phyloP scores from a whole-genome alignment of 2,113 vertebrate genomes.

The Paralichthys olivaceus region DNA sequence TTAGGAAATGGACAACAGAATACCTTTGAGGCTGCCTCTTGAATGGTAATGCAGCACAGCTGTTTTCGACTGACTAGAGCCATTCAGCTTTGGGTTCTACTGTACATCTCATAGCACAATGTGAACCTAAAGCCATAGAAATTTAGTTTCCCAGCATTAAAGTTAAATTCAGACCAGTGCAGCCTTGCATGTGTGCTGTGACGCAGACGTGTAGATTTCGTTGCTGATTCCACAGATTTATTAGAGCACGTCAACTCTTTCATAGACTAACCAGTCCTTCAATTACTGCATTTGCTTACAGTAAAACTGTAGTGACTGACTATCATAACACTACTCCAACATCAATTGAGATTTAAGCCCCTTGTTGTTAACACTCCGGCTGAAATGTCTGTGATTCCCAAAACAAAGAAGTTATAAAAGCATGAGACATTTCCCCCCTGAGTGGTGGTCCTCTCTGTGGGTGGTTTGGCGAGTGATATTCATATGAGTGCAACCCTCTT shows the following conservation, averaged over 20 bases:
- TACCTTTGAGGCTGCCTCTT: constrained; percentile 48
- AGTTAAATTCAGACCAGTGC: constrained; percentile 12
- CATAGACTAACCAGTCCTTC: not conserved
- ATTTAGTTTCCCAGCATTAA: not conserved
- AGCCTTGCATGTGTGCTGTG: not conserved
- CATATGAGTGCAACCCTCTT: constrained; percentile 48
- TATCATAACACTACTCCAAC: constrained; percentile 6
- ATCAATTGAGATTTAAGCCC: constrained; percentile 9
- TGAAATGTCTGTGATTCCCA: constrained; percentile 8
- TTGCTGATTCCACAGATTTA: not conserved
- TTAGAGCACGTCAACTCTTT: not conserved
- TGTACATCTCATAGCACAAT: constrained; percentile 43
- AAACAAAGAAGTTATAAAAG: constrained; percentile 27
- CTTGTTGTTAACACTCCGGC: constrained; percentile 14
- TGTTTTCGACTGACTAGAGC: constrained; percentile 60
- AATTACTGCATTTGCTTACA: not conserved
- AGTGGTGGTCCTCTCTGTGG: constrained; percentile 41
- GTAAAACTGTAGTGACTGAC: not conserved
- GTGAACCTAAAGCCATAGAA: constrained; percentile 37
- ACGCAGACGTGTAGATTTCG: not conserved
- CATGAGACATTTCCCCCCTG: constrained; percentile 1
- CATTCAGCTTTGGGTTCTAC: constrained; percentile 44
- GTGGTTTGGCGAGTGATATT: constrained; percentile 54
- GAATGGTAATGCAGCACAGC: constrained; percentile 77
- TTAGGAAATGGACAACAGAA: constrained; percentile 66